Evolutionary conservation across 2,888 invertebrate genomes (phyloP), one percentile per base, ranked within the genome.

Genomic region (Chydorus sphaericus): DNA sequence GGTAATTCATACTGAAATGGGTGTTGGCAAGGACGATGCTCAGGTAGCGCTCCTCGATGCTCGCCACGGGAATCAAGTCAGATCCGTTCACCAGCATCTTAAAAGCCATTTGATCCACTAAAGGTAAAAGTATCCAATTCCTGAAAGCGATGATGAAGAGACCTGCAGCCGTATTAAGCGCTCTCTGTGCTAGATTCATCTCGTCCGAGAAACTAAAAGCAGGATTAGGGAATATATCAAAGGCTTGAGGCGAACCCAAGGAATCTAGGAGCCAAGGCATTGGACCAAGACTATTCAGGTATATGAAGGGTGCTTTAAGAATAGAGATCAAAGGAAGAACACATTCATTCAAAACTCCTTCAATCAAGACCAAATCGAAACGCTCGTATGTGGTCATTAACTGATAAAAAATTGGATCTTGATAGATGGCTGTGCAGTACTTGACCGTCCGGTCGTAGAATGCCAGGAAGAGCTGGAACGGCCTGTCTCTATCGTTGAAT

Each of bases 1-100:
- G 73, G 3, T 71, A 70, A 31, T 71, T 70, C 36, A 76, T 60
- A 4, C 71, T 69, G 36, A 70, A 67, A 65, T 77, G 73, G 51
- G 72, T 71, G 63, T 78, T 77, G 0, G 73, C 61, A 48, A 78
- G 61, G 33, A 74, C 66, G 4, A 75, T 62, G 1, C 75, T 73
- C n/a, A 74, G 65, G 52, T 70, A 70, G 33, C 66, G 69, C 59
- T 75, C 72, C 11, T 36, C 23, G 7, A 20, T 36, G 6, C 23
- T 26, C 23, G 20, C 8, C 20, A 36, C 52, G 3, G 52, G 11
- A 3, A 36, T 33, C 18, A 39, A n/a, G 11, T 39, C 23, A n/a
- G n/a, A n/a, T 38, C n/a, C 38, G n/a, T 2, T 6, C 0, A 26
- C 33, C 10, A 52, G n/a, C 5, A 23, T 11, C 2, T 52, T 33